Percentiles rank a stretch among this genome's conserved stretches.
Evolutionary conservation across 2,888 invertebrate genomes (phyloP).

Genomic region (Plemyria rubiginata): DNA sequence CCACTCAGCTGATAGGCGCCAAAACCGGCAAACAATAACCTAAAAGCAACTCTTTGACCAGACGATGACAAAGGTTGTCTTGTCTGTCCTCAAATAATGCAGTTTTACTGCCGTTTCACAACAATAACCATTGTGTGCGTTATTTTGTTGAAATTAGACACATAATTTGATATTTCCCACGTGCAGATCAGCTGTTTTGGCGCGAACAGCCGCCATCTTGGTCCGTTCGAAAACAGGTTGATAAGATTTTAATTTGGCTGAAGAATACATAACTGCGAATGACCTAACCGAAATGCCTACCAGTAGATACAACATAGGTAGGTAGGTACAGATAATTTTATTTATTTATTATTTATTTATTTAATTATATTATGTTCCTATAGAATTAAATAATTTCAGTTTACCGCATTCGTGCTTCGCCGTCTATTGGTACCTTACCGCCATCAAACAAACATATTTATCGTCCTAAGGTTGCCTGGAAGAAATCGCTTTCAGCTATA

Average conservation of each 20-base stretch:
- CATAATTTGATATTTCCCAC: constrained; percentile 26
- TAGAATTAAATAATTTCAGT: too few relatives aligned
- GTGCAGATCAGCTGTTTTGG: constrained; percentile 34
- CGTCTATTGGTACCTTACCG: too few relatives aligned
- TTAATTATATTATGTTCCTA: too few relatives aligned
- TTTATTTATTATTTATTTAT: too few relatives aligned
- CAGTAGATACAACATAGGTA: too few relatives aligned
- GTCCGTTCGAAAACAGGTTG: constrained; percentile 17
- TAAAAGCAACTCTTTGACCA: constrained; percentile 30
- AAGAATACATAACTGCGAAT: not conserved
- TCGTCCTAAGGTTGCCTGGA: too few relatives aligned
- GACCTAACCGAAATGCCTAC: not conserved
- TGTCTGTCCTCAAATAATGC: constrained; percentile 20
- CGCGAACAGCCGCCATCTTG: constrained; percentile 28
- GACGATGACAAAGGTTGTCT: constrained; percentile 19
- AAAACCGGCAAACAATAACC: constrained; percentile 35
- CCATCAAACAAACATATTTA: too few relatives aligned
- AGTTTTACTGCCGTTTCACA: constrained; percentile 24
- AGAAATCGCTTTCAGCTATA: too few relatives aligned
- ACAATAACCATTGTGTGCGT: constrained; percentile 16
- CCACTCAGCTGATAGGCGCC: constrained; percentile 44
- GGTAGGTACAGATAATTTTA: too few relatives aligned
- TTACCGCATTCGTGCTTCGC: too few relatives aligned
- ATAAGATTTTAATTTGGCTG: not conserved
- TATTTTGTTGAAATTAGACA: constrained; percentile 17